Conservation (phyloP, 2,113 vertebrate genomes). For the Paramisgurnus dabryanus region DNA sequence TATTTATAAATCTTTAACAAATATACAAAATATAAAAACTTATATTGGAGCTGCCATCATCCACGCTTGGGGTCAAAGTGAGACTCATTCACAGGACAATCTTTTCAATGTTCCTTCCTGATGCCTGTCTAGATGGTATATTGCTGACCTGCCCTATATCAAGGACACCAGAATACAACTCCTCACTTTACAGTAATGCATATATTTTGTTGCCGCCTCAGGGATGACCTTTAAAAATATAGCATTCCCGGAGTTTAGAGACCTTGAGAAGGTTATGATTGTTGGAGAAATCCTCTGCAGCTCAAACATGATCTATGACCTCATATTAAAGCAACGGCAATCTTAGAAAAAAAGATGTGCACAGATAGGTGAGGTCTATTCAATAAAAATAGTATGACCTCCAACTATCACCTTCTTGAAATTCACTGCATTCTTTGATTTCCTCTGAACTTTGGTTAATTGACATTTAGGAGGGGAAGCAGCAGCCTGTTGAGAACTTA, state of each 20-base stretch:
- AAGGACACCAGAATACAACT: conserved; percentile 14
- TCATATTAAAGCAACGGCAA: conserved; percentile 17
- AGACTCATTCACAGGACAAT: conserved; percentile 72
- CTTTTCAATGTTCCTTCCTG: conserved; percentile 77
- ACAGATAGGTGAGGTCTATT: conserved; percentile 22
- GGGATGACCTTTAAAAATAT: conserved; percentile 30
- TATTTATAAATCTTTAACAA: no score
- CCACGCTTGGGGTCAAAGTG: conserved; percentile 73
- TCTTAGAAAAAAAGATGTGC: not conserved
- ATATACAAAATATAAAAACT: no score
- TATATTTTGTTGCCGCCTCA: conserved; percentile 13
- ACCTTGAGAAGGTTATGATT: conserved; percentile 35
- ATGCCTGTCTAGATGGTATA: conserved; percentile 79
- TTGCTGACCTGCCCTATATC: conserved; percentile 77
- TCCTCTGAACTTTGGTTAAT: conserved; percentile 46
- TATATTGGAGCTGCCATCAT: conserved; percentile 66
- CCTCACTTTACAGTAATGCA: conserved; percentile 37
- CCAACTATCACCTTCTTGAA: conserved; percentile 28
- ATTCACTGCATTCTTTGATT: conserved; percentile 35
- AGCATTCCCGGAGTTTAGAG: conserved; percentile 25
- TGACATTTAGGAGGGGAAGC: conserved; percentile 43
- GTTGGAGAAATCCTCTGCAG: conserved; percentile 16
- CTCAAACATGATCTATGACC: conserved; percentile 40
- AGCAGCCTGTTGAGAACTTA: conserved; percentile 45
- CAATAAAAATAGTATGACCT: conserved; percentile 22